A percentile compares a stretch with the other conserved stretches of the same genome.
phyloP scores from a whole-genome alignment of 2,113 vertebrate genomes.

The Megaceryle torquata region DNA sequence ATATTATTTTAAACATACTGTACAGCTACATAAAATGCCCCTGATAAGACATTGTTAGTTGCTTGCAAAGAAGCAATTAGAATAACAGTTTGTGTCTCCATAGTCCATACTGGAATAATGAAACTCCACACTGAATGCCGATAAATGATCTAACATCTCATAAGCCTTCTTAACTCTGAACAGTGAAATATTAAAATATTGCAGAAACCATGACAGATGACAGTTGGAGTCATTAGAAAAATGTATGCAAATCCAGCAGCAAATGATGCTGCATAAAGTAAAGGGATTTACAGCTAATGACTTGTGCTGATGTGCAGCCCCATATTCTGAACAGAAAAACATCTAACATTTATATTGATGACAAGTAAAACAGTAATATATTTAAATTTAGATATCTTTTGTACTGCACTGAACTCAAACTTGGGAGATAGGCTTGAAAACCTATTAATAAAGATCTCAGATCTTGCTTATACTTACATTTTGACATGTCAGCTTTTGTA shows the following conservation, averaged over 20 bases:
- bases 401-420: background rate
- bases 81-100: conserved; percentile 7
- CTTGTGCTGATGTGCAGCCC: background rate
- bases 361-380: background rate
- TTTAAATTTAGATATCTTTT: background rate
- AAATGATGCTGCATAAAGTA: conserved; percentile 32
- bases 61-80: conserved; percentile 1
- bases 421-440: background rate
- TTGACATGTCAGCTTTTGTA: background rate
- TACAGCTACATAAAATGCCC: background rate
- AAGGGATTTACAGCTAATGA: conserved; percentile 18
- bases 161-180: conserved; percentile 56
- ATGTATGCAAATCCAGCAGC: conserved; percentile 42
- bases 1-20: background rate
- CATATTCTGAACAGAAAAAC: background rate
- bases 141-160: conserved; percentile 40
- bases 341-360: background rate
- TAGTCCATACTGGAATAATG: conserved; percentile 37
- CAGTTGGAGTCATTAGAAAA: conserved; percentile 29
- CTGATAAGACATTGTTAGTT: conserved; percentile 17
- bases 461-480: background rate
- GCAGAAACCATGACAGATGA: conserved; percentile 52
- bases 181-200: conserved; percentile 29
- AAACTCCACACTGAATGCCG: conserved; percentile 5
- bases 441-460: background rate